phyloP scores from a whole-genome alignment of 2,888 invertebrate species.

The Eupithecia insigniata region DNA sequence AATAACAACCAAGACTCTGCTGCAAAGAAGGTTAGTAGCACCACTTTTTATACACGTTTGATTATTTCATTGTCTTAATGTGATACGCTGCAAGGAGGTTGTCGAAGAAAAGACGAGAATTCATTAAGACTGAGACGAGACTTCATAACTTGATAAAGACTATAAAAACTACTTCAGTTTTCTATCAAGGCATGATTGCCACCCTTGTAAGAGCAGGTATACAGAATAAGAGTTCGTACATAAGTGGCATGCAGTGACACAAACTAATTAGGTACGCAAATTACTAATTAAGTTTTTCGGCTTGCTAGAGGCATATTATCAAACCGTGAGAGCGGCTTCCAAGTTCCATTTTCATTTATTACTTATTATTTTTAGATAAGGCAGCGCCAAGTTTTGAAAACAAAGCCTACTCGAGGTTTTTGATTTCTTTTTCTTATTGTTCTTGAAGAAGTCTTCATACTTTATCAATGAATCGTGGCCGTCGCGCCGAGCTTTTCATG shows the following conservation, averaged over 20 bases:
- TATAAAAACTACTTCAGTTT: not conserved
- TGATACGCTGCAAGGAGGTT: not conserved
- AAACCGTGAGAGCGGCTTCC: not conserved
- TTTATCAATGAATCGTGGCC: constrained; percentile 35
- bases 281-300: not conserved
- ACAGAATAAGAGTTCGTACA: not conserved
- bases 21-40: constrained; percentile 93
- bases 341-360: constrained; percentile 14
- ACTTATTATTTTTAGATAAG: constrained; percentile 15
- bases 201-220: not conserved
- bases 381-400: constrained; percentile 13
- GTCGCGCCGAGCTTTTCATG: constrained; percentile 30
- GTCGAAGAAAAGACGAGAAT: not conserved
- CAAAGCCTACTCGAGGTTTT: constrained; percentile 27
- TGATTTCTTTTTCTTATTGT: constrained; percentile 29
- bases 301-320: constrained; percentile 5
- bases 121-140: too few species aligned
- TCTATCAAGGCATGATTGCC: not conserved
- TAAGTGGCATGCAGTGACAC: not conserved
- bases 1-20: constrained; percentile 96
- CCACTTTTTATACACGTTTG: not conserved
- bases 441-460: constrained; percentile 33
- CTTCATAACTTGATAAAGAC: not conserved
- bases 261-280: not conserved
- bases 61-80: not conserved